Percentiles rank a stretch among this genome's conserved stretches.
Evolutionary conservation across 2,888 invertebrate genomes (phyloP).

Genomic region (Cryptosula pallasiana): DNA sequence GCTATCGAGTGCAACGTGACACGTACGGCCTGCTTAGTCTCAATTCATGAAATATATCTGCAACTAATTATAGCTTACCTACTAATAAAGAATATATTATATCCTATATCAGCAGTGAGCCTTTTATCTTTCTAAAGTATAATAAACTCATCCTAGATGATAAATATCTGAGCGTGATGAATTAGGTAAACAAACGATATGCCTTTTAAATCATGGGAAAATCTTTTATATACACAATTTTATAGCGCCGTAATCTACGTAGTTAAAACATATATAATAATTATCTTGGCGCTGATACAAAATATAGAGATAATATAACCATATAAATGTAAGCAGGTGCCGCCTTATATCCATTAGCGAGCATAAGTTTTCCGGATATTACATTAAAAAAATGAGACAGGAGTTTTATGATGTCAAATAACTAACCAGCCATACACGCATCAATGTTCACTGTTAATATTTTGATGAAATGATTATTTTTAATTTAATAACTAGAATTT

Average conservation of each 20-base stretch:
- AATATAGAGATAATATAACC: background rate
- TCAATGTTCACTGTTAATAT: background rate
- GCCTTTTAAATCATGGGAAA: constrained; percentile 24
- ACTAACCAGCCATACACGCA: background rate
- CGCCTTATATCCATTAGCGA: background rate
- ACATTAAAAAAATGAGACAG: background rate
- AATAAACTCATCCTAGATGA: constrained; percentile 22
- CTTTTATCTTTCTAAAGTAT: constrained; percentile 21
- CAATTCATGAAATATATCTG: background rate
- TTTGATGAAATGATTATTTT: too few species aligned
- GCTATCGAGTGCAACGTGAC: background rate
- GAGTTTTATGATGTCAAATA: background rate
- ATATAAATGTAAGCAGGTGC: background rate
- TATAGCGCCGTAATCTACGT: background rate
- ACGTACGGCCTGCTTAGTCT: background rate
- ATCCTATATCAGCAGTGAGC: constrained; percentile 5
- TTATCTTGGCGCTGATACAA: background rate
- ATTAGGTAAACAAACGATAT: constrained; percentile 17
- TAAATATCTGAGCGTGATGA: constrained; percentile 19
- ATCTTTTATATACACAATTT: constrained; percentile 23
- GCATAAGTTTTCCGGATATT: background rate
- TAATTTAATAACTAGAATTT: constrained; percentile 1
- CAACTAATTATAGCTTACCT: background rate
- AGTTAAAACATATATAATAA: background rate
- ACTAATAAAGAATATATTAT: background rate